These are phyloP conservation scores for Nymphalis urticae DNA, from an alignment of 2,888 invertebrate genomes.

Conservation along the genomic window DNA sequence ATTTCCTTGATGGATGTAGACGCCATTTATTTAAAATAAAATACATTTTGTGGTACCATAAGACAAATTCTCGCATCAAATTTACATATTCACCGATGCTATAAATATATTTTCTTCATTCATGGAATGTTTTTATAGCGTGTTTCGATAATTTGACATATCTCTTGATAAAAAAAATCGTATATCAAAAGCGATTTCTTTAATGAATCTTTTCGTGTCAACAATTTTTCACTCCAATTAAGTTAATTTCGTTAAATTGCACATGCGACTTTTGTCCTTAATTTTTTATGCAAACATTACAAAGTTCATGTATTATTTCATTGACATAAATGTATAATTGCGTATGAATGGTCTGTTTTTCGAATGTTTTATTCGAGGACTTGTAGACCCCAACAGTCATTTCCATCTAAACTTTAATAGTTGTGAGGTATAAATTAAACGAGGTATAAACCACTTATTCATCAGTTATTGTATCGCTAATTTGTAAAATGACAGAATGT, in stretches of 20 bases:
- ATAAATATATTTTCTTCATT: slow-evolving; percentile 22
- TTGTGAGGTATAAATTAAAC: too few species aligned
- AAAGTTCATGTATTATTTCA: slow-evolving; percentile 35
- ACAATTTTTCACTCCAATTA: slow-evolving; percentile 33
- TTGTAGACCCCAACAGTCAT: not conserved
- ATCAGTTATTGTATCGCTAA: too few species aligned
- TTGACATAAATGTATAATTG: slow-evolving; percentile 36
- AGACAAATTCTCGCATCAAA: slow-evolving; percentile 11
- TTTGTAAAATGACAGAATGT: too few species aligned
- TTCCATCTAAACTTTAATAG: too few species aligned
- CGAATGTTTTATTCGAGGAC: not conserved
- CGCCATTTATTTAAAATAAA: not conserved
- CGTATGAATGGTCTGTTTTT: slow-evolving; percentile 18
- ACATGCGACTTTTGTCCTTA: slow-evolving; percentile 34
- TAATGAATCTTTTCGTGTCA: slow-evolving; percentile 19
- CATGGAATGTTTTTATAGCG: slow-evolving; percentile 12
- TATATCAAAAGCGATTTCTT: slow-evolving; percentile 6
- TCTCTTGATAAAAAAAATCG: not conserved
- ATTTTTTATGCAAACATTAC: slow-evolving; percentile 40
- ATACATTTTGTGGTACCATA: not conserved
- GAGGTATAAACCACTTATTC: too few species aligned
- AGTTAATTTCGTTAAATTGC: slow-evolving; percentile 37
- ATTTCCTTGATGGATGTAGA: not conserved
- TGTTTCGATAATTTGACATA: slow-evolving; percentile 13
- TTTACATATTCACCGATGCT: slow-evolving; percentile 18